Percentiles rank a stretch among this genome's conserved stretches.
phyloP scores from a whole-genome alignment of 1,140 invertebrate species.

The Limonius californicus region DNA sequence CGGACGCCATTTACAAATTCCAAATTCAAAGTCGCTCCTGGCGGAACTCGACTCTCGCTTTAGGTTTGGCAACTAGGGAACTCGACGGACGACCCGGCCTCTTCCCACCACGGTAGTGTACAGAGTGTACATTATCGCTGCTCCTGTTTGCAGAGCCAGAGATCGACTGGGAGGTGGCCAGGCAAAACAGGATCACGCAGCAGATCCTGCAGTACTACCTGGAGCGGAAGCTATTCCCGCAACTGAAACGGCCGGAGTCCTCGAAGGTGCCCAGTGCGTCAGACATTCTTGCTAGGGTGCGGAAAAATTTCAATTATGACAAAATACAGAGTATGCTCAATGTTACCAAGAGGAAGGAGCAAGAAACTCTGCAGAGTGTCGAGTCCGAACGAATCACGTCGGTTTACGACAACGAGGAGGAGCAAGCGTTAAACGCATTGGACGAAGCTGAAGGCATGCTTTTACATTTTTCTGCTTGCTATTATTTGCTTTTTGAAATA shows the following conservation, averaged over 20 bases:
- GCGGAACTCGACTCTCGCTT: constrained; percentile 2
- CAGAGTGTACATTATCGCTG: constrained; percentile 1
- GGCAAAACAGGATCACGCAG: constrained; percentile 68
- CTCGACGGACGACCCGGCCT: background rate
- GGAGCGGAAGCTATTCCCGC: constrained; percentile 58
- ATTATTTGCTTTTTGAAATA: no score
- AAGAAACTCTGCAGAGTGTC: constrained; percentile 56
- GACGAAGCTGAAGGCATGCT: constrained; percentile 32
- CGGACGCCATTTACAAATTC: background rate
- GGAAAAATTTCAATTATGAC: constrained; percentile 24
- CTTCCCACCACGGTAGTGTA: background rate
- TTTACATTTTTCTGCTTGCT: no score
- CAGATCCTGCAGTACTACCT: constrained; percentile 67
- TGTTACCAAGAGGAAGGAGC: constrained; percentile 20
- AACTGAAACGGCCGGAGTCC: constrained; percentile 46
- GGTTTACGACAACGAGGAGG: constrained; percentile 46
- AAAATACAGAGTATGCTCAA: constrained; percentile 40
- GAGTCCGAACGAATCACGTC: constrained; percentile 59
- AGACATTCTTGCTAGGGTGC: constrained; percentile 54
- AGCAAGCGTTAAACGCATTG: background rate
- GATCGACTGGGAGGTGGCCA: constrained; percentile 56
- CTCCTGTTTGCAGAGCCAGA: constrained; percentile 19
- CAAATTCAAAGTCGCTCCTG: background rate
- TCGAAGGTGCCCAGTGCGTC: constrained; percentile 54
- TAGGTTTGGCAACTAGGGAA: background rate